Percentiles rank a stretch among this genome's conserved stretches.
Conservation (phyloP, 2,797 vertebrate genomes). For the Sphenopsis melanotis region DNA sequence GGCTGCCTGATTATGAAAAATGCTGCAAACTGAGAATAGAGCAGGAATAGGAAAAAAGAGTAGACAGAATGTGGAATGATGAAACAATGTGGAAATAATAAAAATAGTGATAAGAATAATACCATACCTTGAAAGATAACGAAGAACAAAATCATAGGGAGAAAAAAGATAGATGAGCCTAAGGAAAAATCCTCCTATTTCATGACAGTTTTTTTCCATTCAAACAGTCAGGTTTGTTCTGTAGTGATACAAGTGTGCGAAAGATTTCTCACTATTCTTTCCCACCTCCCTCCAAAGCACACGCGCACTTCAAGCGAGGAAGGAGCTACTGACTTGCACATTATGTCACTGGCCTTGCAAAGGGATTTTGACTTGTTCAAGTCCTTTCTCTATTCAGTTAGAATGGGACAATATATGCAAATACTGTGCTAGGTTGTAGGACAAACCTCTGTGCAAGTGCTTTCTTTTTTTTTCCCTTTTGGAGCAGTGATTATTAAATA, state of each 20-base stretch:
- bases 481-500: not conserved
- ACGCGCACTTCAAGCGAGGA: not conserved
- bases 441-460: not conserved
- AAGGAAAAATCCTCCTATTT: not conserved
- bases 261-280: not conserved
- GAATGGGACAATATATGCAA: not conserved
- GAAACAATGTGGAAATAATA: not conserved
- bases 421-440: not conserved
- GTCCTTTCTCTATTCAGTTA: not conserved
- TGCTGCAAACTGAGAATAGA: not conserved
- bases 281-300: not conserved
- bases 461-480: not conserved
- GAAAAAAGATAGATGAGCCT: not conserved
- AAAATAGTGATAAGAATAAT: not conserved
- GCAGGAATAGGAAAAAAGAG: not conserved
- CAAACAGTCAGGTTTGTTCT: not conserved
- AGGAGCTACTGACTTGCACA: not conserved
- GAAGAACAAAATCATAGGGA: not conserved
- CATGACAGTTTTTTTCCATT: not conserved
- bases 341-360: not conserved
- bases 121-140: not conserved
- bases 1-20: not conserved
- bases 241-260: not conserved
- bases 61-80: not conserved
- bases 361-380: not conserved